phyloP scores from a whole-genome alignment of 2,797 vertebrate species.

The Premnoplex brunnescens region DNA sequence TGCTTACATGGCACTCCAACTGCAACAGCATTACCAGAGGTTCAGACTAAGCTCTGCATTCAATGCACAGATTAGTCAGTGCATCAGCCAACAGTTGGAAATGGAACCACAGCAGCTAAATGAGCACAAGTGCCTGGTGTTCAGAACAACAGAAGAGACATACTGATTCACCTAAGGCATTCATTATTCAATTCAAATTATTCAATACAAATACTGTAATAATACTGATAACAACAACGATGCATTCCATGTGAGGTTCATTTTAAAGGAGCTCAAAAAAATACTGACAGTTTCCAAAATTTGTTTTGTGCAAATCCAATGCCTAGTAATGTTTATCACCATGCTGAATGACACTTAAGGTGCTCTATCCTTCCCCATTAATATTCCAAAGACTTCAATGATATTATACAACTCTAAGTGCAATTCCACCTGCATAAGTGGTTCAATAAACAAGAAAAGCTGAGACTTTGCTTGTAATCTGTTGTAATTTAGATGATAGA shows the following conservation, averaged over 20 bases:
- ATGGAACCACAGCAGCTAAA: background rate
- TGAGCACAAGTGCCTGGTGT: background rate
- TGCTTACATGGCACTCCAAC: background rate
- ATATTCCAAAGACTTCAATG: accelerated
- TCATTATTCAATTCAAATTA: background rate
- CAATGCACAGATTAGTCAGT: background rate
- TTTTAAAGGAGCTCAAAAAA: background rate
- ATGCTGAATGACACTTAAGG: background rate
- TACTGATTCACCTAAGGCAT: background rate
- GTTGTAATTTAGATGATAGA: background rate
- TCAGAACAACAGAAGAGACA: background rate
- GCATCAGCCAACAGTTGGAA: background rate
- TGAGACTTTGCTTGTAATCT: background rate
- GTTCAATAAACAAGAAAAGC: background rate
- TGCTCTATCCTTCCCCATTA: background rate
- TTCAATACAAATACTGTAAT: background rate
- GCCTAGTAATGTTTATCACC: background rate
- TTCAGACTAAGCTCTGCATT: background rate
- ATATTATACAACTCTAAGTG: background rate
- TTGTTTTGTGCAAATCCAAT: background rate
- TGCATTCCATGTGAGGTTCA: background rate
- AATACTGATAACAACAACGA: background rate
- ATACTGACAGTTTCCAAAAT: background rate
- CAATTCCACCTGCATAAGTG: background rate
- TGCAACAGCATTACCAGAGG: background rate